Evolutionary conservation across 2,113 vertebrate species (phyloP), one percentile per base, ranked within the genome.

Genomic region (Recurvirostra avosetta): DNA sequence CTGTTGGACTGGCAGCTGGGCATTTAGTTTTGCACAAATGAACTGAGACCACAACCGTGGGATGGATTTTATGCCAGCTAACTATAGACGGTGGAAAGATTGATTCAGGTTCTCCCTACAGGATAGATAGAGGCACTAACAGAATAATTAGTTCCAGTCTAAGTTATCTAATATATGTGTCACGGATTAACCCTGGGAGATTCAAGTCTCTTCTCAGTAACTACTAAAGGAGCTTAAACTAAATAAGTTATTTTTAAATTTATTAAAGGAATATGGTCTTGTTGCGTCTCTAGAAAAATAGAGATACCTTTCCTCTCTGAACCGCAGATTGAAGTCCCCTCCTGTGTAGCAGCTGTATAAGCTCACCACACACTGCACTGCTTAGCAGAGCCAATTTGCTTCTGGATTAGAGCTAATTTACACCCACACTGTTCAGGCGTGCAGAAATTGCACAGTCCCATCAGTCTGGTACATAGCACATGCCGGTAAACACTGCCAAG

Each of bases 361-460:
- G 1, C 38, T 72, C 61, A 65, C 30, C 43, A 47, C 30, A 63
- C 5, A 8, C 34, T 15, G 26, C 30, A 87, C 56, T 75, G 56
- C 19, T 81, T 78, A 87, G 47, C 52, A 91, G 83, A 96, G 56
- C 9, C 15, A 75, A 43, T 91, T 87, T 81, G 10, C 56, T 89
- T 80, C 80, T 89, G 89, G 73, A 87, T 89, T 81, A 77, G 43
- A 82, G 73, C 14, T 91, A 75, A 94, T 94, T 89, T 91, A 82
- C 84, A 92, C 61, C 89, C 84, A 89, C 84, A 47, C 30, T 12
- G 34, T 30, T 89, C 86, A 96, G 76, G 49, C 3, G 0, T 82
- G 84, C 70, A 92, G 91, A 67, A 95, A 74, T 3, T 34, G 68
- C 89, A 81, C 52, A 81, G 83, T 47, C 21, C 76, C 65, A 75